Conservation (phyloP, 2,888 invertebrate species). For the Athetis lepigone region DNA sequence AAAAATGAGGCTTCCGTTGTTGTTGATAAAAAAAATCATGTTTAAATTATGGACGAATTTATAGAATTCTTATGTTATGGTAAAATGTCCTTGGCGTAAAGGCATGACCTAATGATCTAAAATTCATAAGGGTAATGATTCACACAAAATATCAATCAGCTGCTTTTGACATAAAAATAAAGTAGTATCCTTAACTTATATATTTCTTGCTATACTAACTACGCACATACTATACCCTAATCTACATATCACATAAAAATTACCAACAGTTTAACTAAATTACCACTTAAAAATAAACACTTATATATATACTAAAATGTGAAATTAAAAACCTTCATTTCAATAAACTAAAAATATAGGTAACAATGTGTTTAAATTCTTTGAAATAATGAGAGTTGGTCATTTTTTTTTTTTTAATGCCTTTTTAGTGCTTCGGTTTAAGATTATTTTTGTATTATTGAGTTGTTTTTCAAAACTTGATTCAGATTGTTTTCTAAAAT, state of each 20-base stretch:
- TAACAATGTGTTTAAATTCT: slow-evolving; percentile 63
- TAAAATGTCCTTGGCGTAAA: no score
- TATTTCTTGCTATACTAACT: slow-evolving; percentile 27
- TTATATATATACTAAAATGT: slow-evolving; percentile 46
- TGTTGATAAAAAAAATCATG: no score
- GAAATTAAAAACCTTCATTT: slow-evolving; percentile 48
- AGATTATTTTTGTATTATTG: not conserved
- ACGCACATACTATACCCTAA: slow-evolving; percentile 37
- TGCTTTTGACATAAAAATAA: no score
- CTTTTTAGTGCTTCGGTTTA: slow-evolving; percentile 6
- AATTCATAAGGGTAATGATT: no score
- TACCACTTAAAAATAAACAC: slow-evolving; percentile 58
- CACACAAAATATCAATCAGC: no score
- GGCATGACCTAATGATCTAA: no score
- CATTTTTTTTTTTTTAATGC: slow-evolving; percentile 8
- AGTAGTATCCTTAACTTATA: no score
- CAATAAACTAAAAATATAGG: slow-evolving; percentile 65
- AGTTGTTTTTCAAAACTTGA: not conserved
- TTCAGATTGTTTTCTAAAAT: not conserved
- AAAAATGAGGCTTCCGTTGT: no score
- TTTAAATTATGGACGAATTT: no score
- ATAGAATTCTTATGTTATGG: no score
- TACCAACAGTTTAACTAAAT: slow-evolving; percentile 69
- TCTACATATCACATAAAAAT: slow-evolving; percentile 82
- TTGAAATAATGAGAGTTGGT: slow-evolving; percentile 48